Evolutionary conservation across 2,113 vertebrate species (phyloP).

Genomic region (Apeltes quadracus): DNA sequence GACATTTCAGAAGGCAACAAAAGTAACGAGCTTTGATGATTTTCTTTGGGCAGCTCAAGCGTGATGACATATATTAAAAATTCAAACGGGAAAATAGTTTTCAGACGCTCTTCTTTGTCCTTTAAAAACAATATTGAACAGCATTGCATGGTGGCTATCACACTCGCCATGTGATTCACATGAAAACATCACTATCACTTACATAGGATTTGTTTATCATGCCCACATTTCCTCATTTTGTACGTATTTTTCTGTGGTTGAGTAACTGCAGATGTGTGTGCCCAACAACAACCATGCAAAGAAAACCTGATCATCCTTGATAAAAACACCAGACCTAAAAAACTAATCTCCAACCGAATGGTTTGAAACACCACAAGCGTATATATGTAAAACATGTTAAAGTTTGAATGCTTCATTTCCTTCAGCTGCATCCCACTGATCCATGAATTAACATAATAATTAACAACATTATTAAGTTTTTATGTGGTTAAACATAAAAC

Average conservation of each 20-base stretch:
- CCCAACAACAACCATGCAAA: slow-evolving; percentile 60
- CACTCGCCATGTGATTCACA: slow-evolving; percentile 10
- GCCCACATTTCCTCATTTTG: slow-evolving; percentile 50
- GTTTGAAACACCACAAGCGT: slow-evolving; percentile 2
- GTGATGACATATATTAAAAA: neutral
- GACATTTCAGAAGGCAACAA: neutral
- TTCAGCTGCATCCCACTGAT: slow-evolving; percentile 10
- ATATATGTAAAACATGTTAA: neutral
- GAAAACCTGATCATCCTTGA: slow-evolving; percentile 52
- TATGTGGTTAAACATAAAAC: neutral
- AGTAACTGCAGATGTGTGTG: slow-evolving; percentile 74
- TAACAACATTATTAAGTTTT: neutral
- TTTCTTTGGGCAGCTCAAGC: neutral
- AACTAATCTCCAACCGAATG: slow-evolving; percentile 1
- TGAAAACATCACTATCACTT: slow-evolving; percentile 32
- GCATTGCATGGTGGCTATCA: neutral
- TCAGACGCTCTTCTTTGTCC: neutral
- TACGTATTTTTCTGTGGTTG: slow-evolving; percentile 62
- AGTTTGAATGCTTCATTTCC: neutral
- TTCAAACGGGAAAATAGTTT: neutral
- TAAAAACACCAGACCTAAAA: slow-evolving; percentile 39
- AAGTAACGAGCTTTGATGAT: neutral
- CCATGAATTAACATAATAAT: neutral
- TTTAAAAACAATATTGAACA: neutral
- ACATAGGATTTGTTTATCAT: slow-evolving; percentile 42